These are phyloP conservation scores for Scatophagus argus DNA, from an alignment of 2,113 vertebrate genomes.

Conservation along the genomic window DNA sequence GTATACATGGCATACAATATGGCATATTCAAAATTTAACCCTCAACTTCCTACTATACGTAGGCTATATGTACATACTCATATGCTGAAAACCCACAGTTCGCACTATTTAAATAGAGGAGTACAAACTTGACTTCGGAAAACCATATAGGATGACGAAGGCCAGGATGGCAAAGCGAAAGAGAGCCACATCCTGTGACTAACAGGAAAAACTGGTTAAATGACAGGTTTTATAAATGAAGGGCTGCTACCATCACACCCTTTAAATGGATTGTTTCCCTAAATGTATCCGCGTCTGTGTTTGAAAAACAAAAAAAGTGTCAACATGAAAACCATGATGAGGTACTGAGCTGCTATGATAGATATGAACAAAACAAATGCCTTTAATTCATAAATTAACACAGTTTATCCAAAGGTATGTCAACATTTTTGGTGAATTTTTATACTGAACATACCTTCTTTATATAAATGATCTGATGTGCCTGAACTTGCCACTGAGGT, in stretches of 20 bases:
- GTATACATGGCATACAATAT: slow-evolving; percentile 8
- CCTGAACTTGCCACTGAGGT: slow-evolving; percentile 30
- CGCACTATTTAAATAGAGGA: slow-evolving; percentile 63
- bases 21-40: slow-evolving; percentile 14
- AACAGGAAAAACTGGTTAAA: slow-evolving; percentile 79
- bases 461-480: slow-evolving; percentile 45
- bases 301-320: slow-evolving; percentile 25
- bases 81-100: slow-evolving; percentile 54
- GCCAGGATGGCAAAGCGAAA: slow-evolving; percentile 41
- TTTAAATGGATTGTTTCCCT: slow-evolving; percentile 58
- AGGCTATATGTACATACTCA: slow-evolving; percentile 45
- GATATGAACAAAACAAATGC: not conserved
- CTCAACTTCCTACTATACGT: slow-evolving; percentile 29
- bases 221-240: slow-evolving; percentile 75
- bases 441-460: slow-evolving; percentile 4
- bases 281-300: slow-evolving; percentile 30
- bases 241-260: slow-evolving; percentile 60
- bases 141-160: slow-evolving; percentile 56
- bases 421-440: not conserved
- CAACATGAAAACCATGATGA: slow-evolving; percentile 26
- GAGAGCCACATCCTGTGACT: slow-evolving; percentile 74
- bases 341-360: not conserved
- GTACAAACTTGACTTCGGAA: slow-evolving; percentile 63
- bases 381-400: not conserved
- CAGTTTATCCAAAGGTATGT: not conserved